Base-by-base conservation (phyloP, 2,113 vertebrate species). In the Macrotus californicus region DNA sequence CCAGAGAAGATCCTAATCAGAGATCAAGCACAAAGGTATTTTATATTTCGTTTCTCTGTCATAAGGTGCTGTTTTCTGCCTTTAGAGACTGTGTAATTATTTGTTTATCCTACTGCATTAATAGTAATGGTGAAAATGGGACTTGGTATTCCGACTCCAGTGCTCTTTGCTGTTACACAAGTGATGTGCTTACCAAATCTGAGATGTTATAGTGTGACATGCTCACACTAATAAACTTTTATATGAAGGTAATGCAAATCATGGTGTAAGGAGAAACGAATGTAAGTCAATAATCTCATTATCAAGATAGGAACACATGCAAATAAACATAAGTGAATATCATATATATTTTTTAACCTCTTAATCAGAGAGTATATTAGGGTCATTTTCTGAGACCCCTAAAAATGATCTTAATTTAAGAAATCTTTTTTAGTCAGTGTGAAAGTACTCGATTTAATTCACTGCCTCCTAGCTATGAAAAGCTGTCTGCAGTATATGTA, bases 1-100 rank as follows among this genome's bases (percentile, higher is more conserved):
- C 99, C 12, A 98, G 99, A 97, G 99, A 99, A 97, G 99, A 99
- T 97, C 99, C 99, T 87, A 99, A 99, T 98, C 99, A 99, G 97
- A 99, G 99, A 92, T 99, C 99, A 6, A 99, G 99, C 98, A 98
- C 98, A 41, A 99, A 99, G 99, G 99, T 99, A 98, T 19, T 39
- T 69, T 85, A 39, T 77, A 29, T 61, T 50, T 92, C 41, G 3
- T 77, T 56, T n/a, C 56, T 39, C 7, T 34, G 77, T 48, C 13
- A 75, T 1, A 92, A 24, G 76, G n/a, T 67, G 6, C 1, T 88
- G 5, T 69, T 87, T 93, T 77, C 64, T 85, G 2, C 29, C 18
- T 87, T 43, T 39, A 0, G 46, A 21, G 19, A 36, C 36, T 43
- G 29, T 72, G 34, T 77, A 64, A 41, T 54, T 84, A 66, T 34